Base-by-base conservation (phyloP, 2,797 vertebrate species). In the Cyprinella venusta region DNA sequence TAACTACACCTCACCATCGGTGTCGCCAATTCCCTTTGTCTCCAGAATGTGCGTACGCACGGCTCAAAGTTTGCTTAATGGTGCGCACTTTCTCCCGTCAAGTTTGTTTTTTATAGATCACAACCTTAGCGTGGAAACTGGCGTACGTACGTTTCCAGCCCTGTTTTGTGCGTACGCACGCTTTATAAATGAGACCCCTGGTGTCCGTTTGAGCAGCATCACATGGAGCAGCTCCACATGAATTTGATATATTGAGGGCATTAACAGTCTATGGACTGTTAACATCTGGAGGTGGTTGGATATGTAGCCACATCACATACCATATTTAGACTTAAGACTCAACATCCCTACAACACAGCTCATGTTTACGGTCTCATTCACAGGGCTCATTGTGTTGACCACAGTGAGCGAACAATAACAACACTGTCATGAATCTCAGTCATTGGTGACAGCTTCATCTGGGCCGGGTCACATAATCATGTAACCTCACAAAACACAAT, bases 401-500 rank as follows among this genome's bases (percentile, higher is more conserved):
- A 38, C 61, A 54, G 54, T 8, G 10, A 59, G 16, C 9, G 18
- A 38, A 8, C 26, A 30, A 70, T 59, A 68, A 54, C 50, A 68
- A 54, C 65, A 52, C 7, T 13, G 21, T 68, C 30, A 10, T 79
- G 64, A 40, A 80, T 59, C 65, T 70, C 36, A 19, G 36, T 61
- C 40, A 63, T 7, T 48, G 40, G 19, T 6, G 38, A 36, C 54
- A 8, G 79, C 26, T 81, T 72, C 19, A 24, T 13, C 3, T 9
- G 26, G 19, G 18, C 54, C 4, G 13, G 68, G 68, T 63, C 54
- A 81, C 5, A 19, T 61, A 71, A 71, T 72, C 54, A 63, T n/a
- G 54, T 71, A 38, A 81, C 56, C 79, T 45, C 40, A 63, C 40
- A 63, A 61, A 63, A 81, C 54, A 36, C 3, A 63, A 13, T 63